Percentiles rank a stretch among this genome's conserved stretches.
Evolutionary conservation across 2,113 vertebrate genomes (phyloP).

Genomic region (Vireo altiloquus): DNA sequence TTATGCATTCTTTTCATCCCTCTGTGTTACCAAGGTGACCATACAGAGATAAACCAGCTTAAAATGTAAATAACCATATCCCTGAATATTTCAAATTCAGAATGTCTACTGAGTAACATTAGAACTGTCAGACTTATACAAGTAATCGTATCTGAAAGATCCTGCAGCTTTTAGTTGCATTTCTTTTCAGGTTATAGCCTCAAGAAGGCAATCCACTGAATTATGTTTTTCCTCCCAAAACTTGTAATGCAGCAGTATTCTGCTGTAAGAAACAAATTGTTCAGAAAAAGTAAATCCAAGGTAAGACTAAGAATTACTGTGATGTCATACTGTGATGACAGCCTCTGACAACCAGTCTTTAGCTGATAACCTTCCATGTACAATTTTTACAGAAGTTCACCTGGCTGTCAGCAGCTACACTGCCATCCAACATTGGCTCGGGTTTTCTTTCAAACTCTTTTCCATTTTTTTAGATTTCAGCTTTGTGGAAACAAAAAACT

Average conservation of each 20-base stretch:
- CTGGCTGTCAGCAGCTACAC: neutral
- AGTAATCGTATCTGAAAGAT: conserved; percentile 20
- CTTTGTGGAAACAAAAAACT: neutral
- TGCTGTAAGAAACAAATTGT: neutral
- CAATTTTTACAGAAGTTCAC: neutral
- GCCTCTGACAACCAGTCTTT: neutral
- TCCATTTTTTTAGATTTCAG: neutral
- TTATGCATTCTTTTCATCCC: neutral
- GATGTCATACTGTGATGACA: neutral
- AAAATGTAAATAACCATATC: conserved; percentile 37
- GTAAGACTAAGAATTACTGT: neutral
- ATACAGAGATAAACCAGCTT: conserved; percentile 27
- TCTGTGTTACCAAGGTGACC: conserved; percentile 30
- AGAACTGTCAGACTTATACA: conserved; percentile 22
- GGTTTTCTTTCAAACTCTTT: neutral
- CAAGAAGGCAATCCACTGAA: neutral
- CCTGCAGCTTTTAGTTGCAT: neutral
- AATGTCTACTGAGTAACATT: conserved; percentile 18
- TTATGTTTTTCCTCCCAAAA: neutral
- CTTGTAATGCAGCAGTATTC: neutral
- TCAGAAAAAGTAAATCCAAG: neutral
- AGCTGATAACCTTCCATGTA: neutral
- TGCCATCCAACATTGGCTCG: neutral
- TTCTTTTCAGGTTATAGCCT: conserved; percentile 18
- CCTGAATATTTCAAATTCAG: conserved; percentile 31